Conservation (phyloP, 1,140 invertebrate species). For the Drosophila funebris region DNA sequence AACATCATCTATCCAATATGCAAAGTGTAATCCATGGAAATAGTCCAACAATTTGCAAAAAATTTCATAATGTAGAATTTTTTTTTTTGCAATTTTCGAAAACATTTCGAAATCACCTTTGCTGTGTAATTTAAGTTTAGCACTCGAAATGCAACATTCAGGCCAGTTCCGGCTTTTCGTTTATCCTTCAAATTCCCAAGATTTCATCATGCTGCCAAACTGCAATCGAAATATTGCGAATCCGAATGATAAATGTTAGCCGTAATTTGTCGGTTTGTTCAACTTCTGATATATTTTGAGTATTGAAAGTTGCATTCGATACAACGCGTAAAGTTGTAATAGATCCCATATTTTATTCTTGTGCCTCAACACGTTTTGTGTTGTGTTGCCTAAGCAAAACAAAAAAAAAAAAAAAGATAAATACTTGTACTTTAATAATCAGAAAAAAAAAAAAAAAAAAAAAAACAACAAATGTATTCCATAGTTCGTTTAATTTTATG, state of each 20-base stretch:
- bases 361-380: neutral
- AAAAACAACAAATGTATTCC: neutral
- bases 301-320: neutral
- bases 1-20: neutral
- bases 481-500: neutral
- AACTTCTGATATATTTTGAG: neutral
- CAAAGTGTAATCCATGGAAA: conserved; percentile 25
- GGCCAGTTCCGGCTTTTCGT: neutral
- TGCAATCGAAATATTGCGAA: conserved; percentile 13
- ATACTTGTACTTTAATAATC: conserved; percentile 38
- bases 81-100: conserved; percentile 7
- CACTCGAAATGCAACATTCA: neutral
- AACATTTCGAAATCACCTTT: conserved; percentile 4
- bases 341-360: neutral
- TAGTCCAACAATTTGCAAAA: conserved; percentile 5
- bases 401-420: neutral
- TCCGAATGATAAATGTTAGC: conserved; percentile 3
- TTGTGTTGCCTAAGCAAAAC: neutral
- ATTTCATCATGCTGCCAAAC: neutral
- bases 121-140: neutral
- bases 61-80: conserved; percentile 14
- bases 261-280: conserved; percentile 2
- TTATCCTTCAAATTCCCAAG: conserved; percentile 18
- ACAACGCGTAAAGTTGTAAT: neutral
- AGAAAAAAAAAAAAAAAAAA: neutral